A percentile compares a stretch with the other conserved stretches of the same genome.
Conservation (phyloP, 2,797 vertebrate genomes). For the Coregonus sp. region DNA sequence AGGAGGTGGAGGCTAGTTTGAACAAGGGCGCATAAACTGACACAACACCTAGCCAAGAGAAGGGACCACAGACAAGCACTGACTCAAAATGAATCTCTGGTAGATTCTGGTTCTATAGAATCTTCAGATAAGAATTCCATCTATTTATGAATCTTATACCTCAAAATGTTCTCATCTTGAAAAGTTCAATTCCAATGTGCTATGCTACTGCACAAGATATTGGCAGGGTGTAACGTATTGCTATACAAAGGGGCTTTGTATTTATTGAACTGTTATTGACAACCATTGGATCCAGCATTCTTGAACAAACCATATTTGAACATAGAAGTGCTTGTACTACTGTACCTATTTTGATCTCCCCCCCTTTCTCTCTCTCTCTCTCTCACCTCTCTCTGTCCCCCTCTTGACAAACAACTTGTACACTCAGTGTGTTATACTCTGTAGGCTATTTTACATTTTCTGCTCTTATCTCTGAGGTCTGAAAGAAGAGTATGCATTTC, state of each 20-base stretch:
- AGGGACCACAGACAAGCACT: not conserved
- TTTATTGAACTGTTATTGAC: not conserved
- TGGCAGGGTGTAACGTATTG: not conserved
- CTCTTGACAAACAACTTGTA: slow-evolving; percentile 4
- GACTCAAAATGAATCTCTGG: not conserved
- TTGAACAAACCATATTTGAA: slow-evolving; percentile 33
- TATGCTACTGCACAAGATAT: not conserved
- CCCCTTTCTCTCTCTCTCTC: slow-evolving; percentile 16
- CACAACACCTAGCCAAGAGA: not conserved
- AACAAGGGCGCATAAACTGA: not conserved
- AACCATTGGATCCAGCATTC: slow-evolving; percentile 20
- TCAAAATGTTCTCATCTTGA: not conserved
- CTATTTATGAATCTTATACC: not conserved
- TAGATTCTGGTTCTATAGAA: not conserved
- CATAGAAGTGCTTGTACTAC: slow-evolving; percentile 17
- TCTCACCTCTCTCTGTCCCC: slow-evolving; percentile 28
- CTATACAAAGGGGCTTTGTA: slow-evolving; percentile 7
- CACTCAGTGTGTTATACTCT: too few species aligned
- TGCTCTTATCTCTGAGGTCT: not conserved
- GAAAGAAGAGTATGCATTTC: not conserved
- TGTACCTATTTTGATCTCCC: slow-evolving; percentile 19
- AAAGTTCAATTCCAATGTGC: not conserved
- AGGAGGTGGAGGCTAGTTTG: not conserved
- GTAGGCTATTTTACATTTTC: too few species aligned
- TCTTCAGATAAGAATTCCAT: not conserved